Percentiles rank a stretch among this genome's conserved stretches.
phyloP scores from a whole-genome alignment of 1,140 invertebrate genomes.

The Cherax quadricarinatus region DNA sequence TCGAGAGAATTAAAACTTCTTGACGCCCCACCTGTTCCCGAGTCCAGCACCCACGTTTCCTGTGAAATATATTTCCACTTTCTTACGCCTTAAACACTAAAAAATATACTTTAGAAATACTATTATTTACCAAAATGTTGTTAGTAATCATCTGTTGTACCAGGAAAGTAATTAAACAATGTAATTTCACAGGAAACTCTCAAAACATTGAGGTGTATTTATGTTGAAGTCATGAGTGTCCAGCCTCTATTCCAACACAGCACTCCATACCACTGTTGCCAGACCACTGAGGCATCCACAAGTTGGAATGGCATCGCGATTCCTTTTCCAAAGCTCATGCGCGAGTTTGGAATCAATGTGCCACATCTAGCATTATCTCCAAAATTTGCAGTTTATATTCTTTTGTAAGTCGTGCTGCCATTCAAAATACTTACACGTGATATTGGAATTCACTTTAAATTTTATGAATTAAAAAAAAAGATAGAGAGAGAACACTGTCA shows the following conservation, averaged over 20 bases:
- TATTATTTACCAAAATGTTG: not conserved
- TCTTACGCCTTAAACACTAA: not conserved
- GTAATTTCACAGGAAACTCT: not conserved
- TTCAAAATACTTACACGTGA: too few relatives aligned
- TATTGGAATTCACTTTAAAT: not conserved
- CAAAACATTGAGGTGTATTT: not conserved
- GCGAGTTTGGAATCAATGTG: slow-evolving; percentile 34
- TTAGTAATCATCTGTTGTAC: not conserved
- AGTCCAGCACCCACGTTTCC: not conserved
- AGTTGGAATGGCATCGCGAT: slow-evolving; percentile 69
- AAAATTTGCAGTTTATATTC: not conserved
- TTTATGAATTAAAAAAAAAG: not conserved
- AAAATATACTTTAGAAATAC: not conserved
- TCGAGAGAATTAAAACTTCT: not conserved
- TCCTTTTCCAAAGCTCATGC: slow-evolving; percentile 58
- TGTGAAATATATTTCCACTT: not conserved
- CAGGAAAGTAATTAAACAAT: not conserved
- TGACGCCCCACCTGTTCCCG: not conserved
- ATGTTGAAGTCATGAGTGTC: slow-evolving; percentile 28
- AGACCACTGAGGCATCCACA: slow-evolving; percentile 68
- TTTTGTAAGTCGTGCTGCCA: too few relatives aligned
- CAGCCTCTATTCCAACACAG: not conserved
- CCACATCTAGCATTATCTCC: slow-evolving; percentile 16
- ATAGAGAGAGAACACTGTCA: not conserved
- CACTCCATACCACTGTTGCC: slow-evolving; percentile 47